These are phyloP conservation scores for Dryocosmus kuriphilus DNA, from an alignment of 2,888 invertebrate species.

Conservation along the genomic window DNA sequence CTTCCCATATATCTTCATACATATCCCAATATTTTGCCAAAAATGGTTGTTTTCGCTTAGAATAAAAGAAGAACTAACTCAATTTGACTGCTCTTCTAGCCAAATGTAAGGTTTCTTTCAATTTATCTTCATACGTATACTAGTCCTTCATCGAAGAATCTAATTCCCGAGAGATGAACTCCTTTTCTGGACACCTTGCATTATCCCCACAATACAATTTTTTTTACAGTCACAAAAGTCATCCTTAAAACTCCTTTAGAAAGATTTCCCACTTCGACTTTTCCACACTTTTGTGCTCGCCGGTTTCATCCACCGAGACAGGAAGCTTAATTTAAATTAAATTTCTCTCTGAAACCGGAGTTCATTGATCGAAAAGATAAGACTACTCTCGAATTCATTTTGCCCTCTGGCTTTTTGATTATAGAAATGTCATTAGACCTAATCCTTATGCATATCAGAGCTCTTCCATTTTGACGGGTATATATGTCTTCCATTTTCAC, in stretches of 20 bases:
- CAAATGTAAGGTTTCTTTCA: too few species aligned
- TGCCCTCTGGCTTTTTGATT: neutral
- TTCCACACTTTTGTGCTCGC: neutral
- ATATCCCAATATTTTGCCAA: too few species aligned
- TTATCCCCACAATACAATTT: constrained; percentile 24
- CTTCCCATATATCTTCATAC: too few species aligned
- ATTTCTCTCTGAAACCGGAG: constrained; percentile 5
- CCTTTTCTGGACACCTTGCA: neutral
- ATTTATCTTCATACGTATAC: too few species aligned
- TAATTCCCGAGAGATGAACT: neutral
- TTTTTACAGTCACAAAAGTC: constrained; percentile 23
- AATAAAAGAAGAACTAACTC: too few species aligned
- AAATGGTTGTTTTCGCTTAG: too few species aligned
- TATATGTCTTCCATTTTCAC: too few species aligned
- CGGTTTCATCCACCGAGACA: neutral
- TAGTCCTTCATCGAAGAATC: too few species aligned
- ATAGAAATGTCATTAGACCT: neutral
- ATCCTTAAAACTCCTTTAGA: constrained; percentile 18
- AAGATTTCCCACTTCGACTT: constrained; percentile 16
- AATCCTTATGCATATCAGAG: neutral
- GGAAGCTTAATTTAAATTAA: constrained; percentile 27
- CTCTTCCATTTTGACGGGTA: too few species aligned
- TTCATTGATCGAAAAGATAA: constrained; percentile 2
- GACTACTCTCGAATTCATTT: constrained; percentile 7
- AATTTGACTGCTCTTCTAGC: too few species aligned